These are phyloP conservation scores for Entelurus aequoreus DNA, from an alignment of 2,113 vertebrate species.

Conservation along the genomic window DNA sequence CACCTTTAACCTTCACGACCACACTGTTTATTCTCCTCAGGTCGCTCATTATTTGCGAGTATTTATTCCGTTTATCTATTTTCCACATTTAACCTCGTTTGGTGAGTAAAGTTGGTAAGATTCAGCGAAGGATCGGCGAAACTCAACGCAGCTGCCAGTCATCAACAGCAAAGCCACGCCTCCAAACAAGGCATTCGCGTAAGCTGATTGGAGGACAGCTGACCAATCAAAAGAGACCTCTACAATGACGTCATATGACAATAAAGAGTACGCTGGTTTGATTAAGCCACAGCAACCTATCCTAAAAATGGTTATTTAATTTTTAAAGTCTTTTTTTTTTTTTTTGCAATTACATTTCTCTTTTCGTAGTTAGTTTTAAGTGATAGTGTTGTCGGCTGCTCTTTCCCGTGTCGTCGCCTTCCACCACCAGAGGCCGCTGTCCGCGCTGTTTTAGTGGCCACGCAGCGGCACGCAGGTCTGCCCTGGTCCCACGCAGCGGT, in stretches of 20 bases:
- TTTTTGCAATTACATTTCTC: too few relatives aligned
- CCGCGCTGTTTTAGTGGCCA: fast-evolving
- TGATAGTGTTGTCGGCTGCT: neutral
- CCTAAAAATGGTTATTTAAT: too few relatives aligned
- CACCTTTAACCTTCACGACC: too few relatives aligned
- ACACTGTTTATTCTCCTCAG: too few relatives aligned
- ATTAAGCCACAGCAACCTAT: too few relatives aligned
- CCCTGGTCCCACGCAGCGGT: constrained; percentile 25
- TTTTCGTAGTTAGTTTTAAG: too few relatives aligned
- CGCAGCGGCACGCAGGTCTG: constrained; percentile 32
- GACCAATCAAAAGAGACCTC: neutral
- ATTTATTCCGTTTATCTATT: too few relatives aligned
- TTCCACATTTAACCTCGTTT: neutral
- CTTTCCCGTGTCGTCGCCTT: too few relatives aligned
- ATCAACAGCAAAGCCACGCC: neutral
- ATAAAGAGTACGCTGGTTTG: too few relatives aligned
- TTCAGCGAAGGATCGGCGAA: neutral
- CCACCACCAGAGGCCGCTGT: constrained; percentile 29
- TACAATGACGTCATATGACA: neutral
- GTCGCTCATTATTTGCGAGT: too few relatives aligned
- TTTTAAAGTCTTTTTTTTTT: too few relatives aligned
- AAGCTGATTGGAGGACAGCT: neutral
- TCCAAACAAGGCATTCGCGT: neutral
- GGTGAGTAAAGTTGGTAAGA: neutral
- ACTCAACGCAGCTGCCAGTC: neutral